phyloP scores from a whole-genome alignment of 2,888 invertebrate species.

The Himalopsyche anomala region DNA sequence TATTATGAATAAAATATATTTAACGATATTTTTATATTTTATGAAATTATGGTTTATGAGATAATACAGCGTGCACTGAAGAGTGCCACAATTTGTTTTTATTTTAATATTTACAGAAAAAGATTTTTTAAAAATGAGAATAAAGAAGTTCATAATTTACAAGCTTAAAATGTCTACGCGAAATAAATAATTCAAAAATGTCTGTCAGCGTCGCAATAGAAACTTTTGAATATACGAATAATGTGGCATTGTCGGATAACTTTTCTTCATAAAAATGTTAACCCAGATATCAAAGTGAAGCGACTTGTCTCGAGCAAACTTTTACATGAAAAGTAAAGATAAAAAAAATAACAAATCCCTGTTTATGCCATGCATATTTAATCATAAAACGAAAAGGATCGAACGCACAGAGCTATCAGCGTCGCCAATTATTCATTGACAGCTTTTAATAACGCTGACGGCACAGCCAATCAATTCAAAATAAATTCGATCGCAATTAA shows the following conservation, averaged over 20 bases:
- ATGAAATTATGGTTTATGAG: too few relatives aligned
- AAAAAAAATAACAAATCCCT: background rate
- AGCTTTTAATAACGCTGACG: background rate
- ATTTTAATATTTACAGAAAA: background rate
- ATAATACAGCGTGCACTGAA: too few relatives aligned
- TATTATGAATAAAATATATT: too few relatives aligned
- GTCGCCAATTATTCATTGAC: constrained; percentile 9
- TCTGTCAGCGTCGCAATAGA: background rate
- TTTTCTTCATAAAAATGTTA: constrained; percentile 25
- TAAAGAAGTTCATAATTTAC: background rate
- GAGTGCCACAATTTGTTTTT: too few relatives aligned
- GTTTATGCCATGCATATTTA: background rate
- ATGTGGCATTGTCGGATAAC: background rate
- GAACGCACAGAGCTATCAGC: background rate
- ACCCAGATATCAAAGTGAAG: background rate
- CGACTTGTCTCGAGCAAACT: background rate
- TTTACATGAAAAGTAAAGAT: background rate
- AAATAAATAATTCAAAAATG: constrained; percentile 5
- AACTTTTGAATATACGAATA: background rate
- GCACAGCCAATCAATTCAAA: constrained; percentile 6
- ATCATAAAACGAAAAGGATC: background rate
- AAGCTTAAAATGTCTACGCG: background rate
- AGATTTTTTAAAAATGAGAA: background rate
- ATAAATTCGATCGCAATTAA: constrained; percentile 42
- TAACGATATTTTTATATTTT: too few relatives aligned